Conservation (phyloP, 2,888 invertebrate genomes). For the Operophtera brumata region DNA sequence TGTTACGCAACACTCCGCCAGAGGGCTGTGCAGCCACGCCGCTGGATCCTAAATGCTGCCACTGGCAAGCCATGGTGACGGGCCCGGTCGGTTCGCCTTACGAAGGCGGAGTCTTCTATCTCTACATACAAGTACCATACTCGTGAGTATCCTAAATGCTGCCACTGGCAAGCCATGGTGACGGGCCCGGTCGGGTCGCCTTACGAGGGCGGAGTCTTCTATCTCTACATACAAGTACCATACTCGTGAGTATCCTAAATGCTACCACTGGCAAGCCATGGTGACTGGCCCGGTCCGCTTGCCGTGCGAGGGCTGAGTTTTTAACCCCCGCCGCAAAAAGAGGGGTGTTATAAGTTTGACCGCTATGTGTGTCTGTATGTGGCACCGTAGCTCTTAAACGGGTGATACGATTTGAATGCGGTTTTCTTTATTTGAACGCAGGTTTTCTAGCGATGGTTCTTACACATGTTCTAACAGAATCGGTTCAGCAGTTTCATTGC, state of each 20-base stretch:
- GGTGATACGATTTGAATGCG: no score
- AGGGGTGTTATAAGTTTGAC: no score
- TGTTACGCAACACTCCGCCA: slow-evolving; percentile 87
- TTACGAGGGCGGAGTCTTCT: slow-evolving; percentile 96
- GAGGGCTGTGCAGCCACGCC: slow-evolving; percentile 93
- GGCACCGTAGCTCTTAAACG: no score
- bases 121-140: slow-evolving; percentile 93
- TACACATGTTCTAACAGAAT: no score
- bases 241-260: slow-evolving; percentile 78
- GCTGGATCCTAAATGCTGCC: slow-evolving; percentile 89
- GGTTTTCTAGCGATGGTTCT: no score
- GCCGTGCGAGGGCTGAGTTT: slow-evolving; percentile 96
- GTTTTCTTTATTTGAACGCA: no score
- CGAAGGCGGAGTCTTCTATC: slow-evolving; percentile 95
- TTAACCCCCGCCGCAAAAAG: no score
- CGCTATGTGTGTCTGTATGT: no score
- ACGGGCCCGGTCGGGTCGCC: slow-evolving; percentile 95
- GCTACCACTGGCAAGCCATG: slow-evolving; percentile 85
- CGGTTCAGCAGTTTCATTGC: no score
- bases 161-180: slow-evolving; percentile 89
- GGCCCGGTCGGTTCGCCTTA: slow-evolving; percentile 96
- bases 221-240: slow-evolving; percentile 93
- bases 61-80: slow-evolving; percentile 96
- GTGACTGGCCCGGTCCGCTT: slow-evolving; percentile 95
- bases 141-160: slow-evolving; percentile 70